Evolutionary conservation across 1,140 invertebrate genomes (phyloP).

Genomic region (Trichonephila clavipes): DNA sequence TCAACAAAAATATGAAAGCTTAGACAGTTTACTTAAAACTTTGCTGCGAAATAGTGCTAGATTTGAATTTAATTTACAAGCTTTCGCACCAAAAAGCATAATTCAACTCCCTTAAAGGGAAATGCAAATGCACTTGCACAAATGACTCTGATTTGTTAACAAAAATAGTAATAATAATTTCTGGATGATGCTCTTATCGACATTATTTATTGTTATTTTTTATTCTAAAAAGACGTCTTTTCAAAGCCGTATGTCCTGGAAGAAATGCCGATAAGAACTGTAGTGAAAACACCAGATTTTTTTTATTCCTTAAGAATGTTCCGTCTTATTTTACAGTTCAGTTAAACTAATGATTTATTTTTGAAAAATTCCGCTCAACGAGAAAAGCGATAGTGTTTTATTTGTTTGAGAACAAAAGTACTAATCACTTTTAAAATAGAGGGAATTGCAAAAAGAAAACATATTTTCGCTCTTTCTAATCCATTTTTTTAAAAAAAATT

Average conservation of each 20-base stretch:
- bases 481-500: neutral
- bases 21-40: no score
- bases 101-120: no score
- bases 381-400: neutral
- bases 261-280: neutral
- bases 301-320: neutral
- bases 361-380: neutral
- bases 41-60: no score
- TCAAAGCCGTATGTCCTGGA: neutral
- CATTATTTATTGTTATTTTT: neutral
- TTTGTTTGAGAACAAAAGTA: neutral
- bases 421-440: neutral
- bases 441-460: neutral
- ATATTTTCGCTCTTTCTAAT: neutral
- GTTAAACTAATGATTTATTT: neutral
- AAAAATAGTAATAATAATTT: neutral
- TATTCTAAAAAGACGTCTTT: neutral
- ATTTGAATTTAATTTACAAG: no score
- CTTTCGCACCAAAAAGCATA: no score
- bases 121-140: neutral
- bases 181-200: neutral
- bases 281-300: neutral
- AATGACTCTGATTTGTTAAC: neutral
- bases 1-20: no score
- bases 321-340: conserved; percentile 5